phyloP scores from a whole-genome alignment of 2,113 vertebrate species.

The Pantherophis guttatus region DNA sequence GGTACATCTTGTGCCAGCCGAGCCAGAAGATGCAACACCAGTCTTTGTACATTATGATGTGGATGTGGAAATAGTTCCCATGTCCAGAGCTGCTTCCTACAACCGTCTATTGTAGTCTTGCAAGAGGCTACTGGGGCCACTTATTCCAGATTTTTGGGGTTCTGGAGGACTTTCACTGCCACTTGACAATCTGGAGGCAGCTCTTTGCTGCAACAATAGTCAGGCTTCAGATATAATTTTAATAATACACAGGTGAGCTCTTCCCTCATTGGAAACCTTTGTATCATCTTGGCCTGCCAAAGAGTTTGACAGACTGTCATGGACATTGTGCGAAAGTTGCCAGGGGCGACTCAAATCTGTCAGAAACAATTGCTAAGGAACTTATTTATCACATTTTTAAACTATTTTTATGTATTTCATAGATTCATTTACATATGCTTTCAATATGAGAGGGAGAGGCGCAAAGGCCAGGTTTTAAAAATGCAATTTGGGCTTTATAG shows the following conservation, averaged over 20 bases:
- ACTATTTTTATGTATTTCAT: not conserved
- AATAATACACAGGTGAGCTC: not conserved
- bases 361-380: not conserved
- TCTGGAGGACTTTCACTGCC: not conserved
- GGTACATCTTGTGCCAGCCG: not conserved
- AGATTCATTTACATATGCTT: not conserved
- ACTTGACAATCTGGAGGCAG: not conserved
- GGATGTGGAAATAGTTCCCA: not conserved
- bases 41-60: not conserved
- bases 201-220: not conserved
- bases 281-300: not conserved
- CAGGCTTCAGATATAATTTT: not conserved
- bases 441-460: not conserved
- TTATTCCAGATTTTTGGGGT: not conserved
- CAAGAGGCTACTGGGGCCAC: not conserved
- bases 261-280: conserved; percentile 1
- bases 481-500: too few species aligned
- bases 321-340: not conserved
- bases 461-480: not conserved
- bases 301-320: not conserved
- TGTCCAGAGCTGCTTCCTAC: not conserved
- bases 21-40: not conserved
- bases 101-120: not conserved
- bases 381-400: not conserved
- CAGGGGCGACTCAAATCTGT: not conserved